Evolutionary conservation across 2,797 vertebrate species (phyloP).

Genomic region (Naso thynnoides): DNA sequence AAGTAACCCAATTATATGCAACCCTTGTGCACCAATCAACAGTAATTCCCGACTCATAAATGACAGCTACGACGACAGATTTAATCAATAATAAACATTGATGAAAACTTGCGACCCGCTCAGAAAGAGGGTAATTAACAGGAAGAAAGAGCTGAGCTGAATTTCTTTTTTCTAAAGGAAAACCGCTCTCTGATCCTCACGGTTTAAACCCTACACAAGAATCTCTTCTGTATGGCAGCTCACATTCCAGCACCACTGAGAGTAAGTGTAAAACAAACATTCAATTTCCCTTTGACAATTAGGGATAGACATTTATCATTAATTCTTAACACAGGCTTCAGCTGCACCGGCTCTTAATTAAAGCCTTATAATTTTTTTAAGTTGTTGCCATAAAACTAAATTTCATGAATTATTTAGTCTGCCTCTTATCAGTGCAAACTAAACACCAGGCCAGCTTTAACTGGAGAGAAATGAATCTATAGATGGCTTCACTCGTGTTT

Average conservation of each 20-base stretch:
- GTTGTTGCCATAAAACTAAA: slow-evolving; percentile 53
- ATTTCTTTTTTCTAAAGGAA: slow-evolving; percentile 43
- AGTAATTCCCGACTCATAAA: slow-evolving; percentile 74
- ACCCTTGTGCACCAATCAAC: slow-evolving; percentile 80
- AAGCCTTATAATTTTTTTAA: slow-evolving; percentile 57
- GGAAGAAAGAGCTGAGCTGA: slow-evolving; percentile 35
- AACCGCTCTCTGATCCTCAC: slow-evolving; percentile 15
- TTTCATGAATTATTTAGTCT: slow-evolving; percentile 63
- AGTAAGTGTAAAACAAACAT: slow-evolving; percentile 55
- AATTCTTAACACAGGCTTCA: slow-evolving; percentile 58
- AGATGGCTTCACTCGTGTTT: slow-evolving; percentile 13
- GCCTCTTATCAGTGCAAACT: slow-evolving; percentile 19
- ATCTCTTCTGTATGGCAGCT: slow-evolving; percentile 16
- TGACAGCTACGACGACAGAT: slow-evolving; percentile 71
- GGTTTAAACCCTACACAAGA: slow-evolving; percentile 5
- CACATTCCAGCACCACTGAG: slow-evolving; percentile 21
- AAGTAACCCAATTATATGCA: slow-evolving; percentile 81
- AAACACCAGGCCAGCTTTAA: neutral
- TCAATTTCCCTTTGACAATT: slow-evolving; percentile 63
- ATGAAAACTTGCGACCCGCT: slow-evolving; percentile 69
- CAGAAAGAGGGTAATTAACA: slow-evolving; percentile 65
- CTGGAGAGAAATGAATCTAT: neutral
- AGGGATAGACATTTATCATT: slow-evolving; percentile 55
- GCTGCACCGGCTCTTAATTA: slow-evolving; percentile 61
- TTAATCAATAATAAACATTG: slow-evolving; percentile 79